These are phyloP conservation scores for Panthera uncia DNA, from an alignment of 2,113 vertebrate genomes.

Conservation along the genomic window DNA sequence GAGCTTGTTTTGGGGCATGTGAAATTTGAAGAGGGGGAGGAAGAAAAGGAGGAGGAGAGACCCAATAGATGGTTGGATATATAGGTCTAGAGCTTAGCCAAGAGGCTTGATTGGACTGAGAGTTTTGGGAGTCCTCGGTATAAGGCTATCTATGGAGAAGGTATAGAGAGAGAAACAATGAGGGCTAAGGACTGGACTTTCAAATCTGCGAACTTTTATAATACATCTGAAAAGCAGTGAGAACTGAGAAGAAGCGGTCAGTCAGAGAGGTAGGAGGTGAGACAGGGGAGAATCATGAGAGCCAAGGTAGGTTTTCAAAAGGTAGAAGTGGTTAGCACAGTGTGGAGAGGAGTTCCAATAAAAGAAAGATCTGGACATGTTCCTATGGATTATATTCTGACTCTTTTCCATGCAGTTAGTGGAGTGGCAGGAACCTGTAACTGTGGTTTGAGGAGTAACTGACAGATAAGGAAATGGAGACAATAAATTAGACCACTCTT, in stretches of 20 bases:
- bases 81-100: neutral
- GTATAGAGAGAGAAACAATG: neutral
- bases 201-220: conserved; percentile 10
- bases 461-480: neutral
- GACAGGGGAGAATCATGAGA: neutral
- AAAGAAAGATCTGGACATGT: conserved; percentile 20
- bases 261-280: neutral
- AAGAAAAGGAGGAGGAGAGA: neutral
- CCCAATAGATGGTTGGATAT: neutral
- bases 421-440: neutral
- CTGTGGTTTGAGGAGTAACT: neutral
- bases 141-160: neutral
- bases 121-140: neutral
- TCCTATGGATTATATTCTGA: neutral
- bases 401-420: neutral
- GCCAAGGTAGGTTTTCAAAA: neutral
- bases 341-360: neutral
- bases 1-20: neutral
- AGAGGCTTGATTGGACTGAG: neutral
- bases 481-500: conserved; percentile 8
- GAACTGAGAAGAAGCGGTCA: neutral
- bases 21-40: neutral
- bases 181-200: neutral
- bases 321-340: neutral
- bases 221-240: conserved; percentile 13